Evolutionary conservation across 37 sponge, comb jelly and placozoan genomes (phyloP).

Genomic region (Haliclona indistincta): DNA sequence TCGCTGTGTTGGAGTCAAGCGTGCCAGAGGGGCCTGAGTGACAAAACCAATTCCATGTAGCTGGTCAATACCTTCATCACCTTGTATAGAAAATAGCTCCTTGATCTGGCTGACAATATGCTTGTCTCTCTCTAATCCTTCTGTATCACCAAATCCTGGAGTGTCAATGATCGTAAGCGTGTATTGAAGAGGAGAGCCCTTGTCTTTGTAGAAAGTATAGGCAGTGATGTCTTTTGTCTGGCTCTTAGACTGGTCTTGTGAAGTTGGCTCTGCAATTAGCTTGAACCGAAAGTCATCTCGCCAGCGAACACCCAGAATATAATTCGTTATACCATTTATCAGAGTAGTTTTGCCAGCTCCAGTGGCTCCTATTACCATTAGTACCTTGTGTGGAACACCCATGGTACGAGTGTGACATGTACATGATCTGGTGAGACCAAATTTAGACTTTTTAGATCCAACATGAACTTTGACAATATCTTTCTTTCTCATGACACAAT

Average conservation of each 20-base stretch:
- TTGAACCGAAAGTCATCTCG: constrained; percentile 56
- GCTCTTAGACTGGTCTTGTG: constrained; percentile 25
- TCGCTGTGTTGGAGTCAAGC: constrained; percentile 49
- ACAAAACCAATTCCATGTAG: constrained; percentile 72
- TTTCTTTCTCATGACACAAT: background rate
- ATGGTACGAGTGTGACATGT: too few relatives aligned
- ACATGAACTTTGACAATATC: constrained; percentile 3
- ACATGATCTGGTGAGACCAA: too few relatives aligned
- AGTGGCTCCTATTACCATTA: constrained; percentile 66
- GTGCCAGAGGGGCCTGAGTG: constrained; percentile 31
- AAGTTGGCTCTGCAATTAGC: constrained; percentile 17
- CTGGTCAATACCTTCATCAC: constrained; percentile 35
- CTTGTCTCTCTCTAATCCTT: constrained; percentile 33
- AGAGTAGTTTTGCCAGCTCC: constrained; percentile 60
- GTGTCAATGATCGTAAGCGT: constrained; percentile 65
- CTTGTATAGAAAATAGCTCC: constrained; percentile 37
- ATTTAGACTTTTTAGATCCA: too few relatives aligned
- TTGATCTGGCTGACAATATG: constrained; percentile 44
- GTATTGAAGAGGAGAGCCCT: constrained; percentile 30
- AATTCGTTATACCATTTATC: constrained; percentile 61
- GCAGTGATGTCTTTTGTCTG: constrained; percentile 48
- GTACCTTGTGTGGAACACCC: constrained; percentile 31
- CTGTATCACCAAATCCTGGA: constrained; percentile 64
- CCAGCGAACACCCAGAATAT: constrained; percentile 53
- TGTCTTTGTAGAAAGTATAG: constrained; percentile 32